Percentiles rank a stretch among this genome's conserved stretches.
Conservation (phyloP, 2,113 vertebrate species). For the Podarcis cretensis region DNA sequence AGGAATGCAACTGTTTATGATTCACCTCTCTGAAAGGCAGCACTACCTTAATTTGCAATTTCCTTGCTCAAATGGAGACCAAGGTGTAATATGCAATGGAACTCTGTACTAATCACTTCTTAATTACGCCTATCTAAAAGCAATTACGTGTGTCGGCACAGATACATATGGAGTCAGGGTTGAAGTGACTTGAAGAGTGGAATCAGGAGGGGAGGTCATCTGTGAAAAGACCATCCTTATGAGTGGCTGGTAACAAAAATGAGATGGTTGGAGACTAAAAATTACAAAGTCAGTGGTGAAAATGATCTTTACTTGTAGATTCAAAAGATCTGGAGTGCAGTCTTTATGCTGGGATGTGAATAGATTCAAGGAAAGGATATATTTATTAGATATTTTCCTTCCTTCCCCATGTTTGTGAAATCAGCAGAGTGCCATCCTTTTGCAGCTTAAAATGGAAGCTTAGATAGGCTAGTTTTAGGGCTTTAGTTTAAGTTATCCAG, state of each 20-base stretch:
- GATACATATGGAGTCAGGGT: constrained; percentile 75
- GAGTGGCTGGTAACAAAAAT: neutral
- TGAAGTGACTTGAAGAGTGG: constrained; percentile 71
- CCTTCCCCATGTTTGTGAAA: too few species aligned
- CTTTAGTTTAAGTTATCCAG: too few species aligned
- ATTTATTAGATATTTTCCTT: too few species aligned
- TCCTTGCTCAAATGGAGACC: constrained; percentile 83
- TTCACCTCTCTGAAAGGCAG: constrained; percentile 76
- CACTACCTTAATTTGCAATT: constrained; percentile 84
- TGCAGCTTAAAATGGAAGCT: too few species aligned
- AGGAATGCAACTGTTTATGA: constrained; percentile 78
- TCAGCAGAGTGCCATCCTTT: too few species aligned
- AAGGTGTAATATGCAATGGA: constrained; percentile 81
- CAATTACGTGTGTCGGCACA: constrained; percentile 82
- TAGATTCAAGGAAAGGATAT: too few species aligned
- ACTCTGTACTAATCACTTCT: constrained; percentile 83
- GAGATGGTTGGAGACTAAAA: neutral
- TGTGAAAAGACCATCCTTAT: constrained; percentile 46
- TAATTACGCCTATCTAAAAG: constrained; percentile 86
- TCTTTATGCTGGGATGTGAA: too few species aligned
- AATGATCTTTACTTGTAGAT: neutral
- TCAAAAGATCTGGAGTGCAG: neutral
- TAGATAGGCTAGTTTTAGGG: too few species aligned
- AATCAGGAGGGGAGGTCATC: constrained; percentile 59
- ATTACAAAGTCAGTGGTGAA: neutral